These are phyloP conservation scores for Lutjanus argentimaculatus DNA, from an alignment of 2,797 vertebrate species.

Conservation along the genomic window DNA sequence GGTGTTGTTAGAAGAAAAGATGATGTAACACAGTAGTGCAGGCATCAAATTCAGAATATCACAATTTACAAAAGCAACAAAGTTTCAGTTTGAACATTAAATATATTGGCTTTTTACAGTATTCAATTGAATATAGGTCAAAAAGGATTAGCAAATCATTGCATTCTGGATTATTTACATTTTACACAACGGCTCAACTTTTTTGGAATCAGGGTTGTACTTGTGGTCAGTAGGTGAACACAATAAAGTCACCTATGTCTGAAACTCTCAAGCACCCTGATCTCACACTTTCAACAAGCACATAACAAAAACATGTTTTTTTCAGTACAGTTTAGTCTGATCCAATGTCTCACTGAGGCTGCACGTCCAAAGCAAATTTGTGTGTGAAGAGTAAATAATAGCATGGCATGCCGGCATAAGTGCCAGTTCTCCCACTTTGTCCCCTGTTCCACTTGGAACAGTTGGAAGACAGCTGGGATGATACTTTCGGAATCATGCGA, in stretches of 20 bases:
- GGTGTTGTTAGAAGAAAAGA: too few relatives aligned
- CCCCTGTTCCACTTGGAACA: background rate
- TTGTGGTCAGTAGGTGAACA: background rate
- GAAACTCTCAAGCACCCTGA: background rate
- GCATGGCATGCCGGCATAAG: background rate
- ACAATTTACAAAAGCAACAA: too few relatives aligned
- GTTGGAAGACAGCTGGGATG: background rate
- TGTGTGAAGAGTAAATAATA: background rate
- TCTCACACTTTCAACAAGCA: conserved; percentile 4
- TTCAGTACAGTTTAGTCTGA: background rate
- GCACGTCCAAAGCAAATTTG: background rate
- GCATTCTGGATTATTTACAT: too few relatives aligned
- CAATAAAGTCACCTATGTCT: background rate
- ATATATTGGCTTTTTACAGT: too few relatives aligned
- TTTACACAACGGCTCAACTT: too few relatives aligned
- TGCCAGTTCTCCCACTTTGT: background rate
- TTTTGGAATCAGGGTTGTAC: too few relatives aligned
- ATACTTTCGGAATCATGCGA: background rate
- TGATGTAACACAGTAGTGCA: too few relatives aligned
- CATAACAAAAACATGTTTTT: background rate
- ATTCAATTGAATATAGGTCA: too few relatives aligned
- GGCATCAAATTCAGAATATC: too few relatives aligned
- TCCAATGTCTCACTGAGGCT: background rate
- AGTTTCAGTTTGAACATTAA: too few relatives aligned
- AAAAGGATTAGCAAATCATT: too few relatives aligned